phyloP scores from a whole-genome alignment of 2,797 vertebrate genomes.

The Onychomys torridus region DNA sequence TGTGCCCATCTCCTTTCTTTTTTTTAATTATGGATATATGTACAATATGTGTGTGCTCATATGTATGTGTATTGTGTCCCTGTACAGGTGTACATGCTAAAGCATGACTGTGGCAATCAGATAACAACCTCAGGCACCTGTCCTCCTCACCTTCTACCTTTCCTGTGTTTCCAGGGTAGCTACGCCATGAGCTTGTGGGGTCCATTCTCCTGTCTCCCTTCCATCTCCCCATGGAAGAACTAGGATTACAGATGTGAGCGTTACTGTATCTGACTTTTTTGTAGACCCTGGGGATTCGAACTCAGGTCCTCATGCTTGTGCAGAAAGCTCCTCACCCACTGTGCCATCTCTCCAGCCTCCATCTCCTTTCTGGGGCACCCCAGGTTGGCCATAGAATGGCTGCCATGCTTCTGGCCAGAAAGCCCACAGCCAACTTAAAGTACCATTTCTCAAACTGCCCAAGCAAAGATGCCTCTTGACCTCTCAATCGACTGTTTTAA shows the following conservation, averaged over 20 bases:
- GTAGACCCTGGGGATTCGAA: not conserved
- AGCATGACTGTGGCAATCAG: not conserved
- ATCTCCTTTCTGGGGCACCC: not conserved
- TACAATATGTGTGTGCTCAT: not conserved
- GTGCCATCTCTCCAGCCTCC: not conserved
- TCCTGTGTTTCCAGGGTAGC: not conserved
- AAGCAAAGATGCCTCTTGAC: constrained; percentile 30
- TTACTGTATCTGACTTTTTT: not conserved
- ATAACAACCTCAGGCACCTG: not conserved
- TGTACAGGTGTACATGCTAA: not conserved
- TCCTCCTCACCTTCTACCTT: not conserved
- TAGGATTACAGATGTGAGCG: not conserved
- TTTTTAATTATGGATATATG: not conserved
- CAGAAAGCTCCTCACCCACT: not conserved
- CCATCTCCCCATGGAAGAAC: not conserved
- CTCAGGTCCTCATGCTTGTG: not conserved
- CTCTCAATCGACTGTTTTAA: not conserved
- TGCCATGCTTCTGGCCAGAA: not conserved
- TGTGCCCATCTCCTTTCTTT: not conserved
- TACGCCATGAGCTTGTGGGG: not conserved
- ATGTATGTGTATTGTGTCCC: not conserved
- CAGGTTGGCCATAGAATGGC: not conserved
- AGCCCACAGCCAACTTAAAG: not conserved
- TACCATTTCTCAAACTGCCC: not conserved
- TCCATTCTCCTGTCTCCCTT: no score